Base-by-base conservation (phyloP, 2,113 vertebrate genomes). In the Plestiodon gilberti region DNA sequence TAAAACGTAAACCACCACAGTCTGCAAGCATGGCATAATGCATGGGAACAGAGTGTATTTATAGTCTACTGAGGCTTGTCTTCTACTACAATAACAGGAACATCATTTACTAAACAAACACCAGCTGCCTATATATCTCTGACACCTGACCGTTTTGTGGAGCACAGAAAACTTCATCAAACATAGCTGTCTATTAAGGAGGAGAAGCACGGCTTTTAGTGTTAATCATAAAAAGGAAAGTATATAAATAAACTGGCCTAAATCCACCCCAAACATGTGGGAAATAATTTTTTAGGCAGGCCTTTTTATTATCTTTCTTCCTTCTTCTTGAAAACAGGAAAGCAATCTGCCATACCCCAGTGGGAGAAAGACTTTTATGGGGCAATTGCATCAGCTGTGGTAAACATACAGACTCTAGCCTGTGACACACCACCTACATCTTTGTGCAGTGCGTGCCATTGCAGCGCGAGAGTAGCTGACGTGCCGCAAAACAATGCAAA, bases 71-170 rank as follows among this genome's bases (percentile, higher is more conserved):
- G 65, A 95, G 87, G 74, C 78, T 78, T 91, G 78, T 84, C 87
- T 94, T 92, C 85, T 92, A 87, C 88, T 86, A 59, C 85, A 91
- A 78, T 73, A 95, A 92, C 78, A 91, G 76, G 88, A 70, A 89
- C 88, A 91, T 90, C 38, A 77, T 86, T 95, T 94, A 92, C 89
- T 91, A 93, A 94, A 89, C 74, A 93, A 95, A 94, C 85, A 92
- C 81, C 82, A 93, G 89, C 90, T 93, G 86, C 85, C 85, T 88
- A 78, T 52, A 90, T 61, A 86, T 94, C 82, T 88, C 74, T 73
- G 88, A 93, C 74, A 91, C 64, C 78, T 86, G 87, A 91, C 52
- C 61, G 74, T 86, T 94, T 91, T 77, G 91, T 61, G 48, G 1
- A 0, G 87, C 89, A 92, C 85, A 92, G 62, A 88, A 90, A 73